Evolutionary conservation across 2,888 invertebrate genomes (phyloP).

Genomic region (Morpho achilles): DNA sequence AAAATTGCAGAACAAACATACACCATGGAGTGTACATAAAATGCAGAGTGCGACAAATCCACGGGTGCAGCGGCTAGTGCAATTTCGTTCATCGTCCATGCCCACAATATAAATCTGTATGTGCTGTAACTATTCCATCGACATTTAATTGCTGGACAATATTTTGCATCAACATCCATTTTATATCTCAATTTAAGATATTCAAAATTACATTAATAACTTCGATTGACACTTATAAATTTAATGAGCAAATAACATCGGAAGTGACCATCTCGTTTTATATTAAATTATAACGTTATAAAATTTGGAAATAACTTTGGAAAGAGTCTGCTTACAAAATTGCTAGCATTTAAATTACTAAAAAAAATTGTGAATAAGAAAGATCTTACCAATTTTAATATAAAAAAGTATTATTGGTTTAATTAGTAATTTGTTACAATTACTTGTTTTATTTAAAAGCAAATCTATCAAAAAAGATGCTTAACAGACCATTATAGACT

Average conservation of each 20-base stretch:
- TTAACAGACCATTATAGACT: too few species aligned
- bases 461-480: too few species aligned
- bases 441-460: too few species aligned
- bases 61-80: conserved; percentile 44
- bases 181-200: neutral
- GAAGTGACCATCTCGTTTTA: conserved; percentile 19
- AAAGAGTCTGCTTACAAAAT: too few species aligned
- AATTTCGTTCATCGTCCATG: conserved; percentile 63
- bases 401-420: too few species aligned
- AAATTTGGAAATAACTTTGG: too few species aligned
- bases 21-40: conserved; percentile 43
- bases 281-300: too few species aligned
- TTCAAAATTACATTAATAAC: neutral
- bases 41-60: conserved; percentile 53
- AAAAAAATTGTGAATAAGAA: too few species aligned
- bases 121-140: conserved; percentile 53
- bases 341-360: too few species aligned
- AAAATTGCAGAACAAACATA: conserved; percentile 48
- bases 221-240: neutral
- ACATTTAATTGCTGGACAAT: conserved; percentile 35
- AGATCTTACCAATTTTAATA: too few species aligned
- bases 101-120: conserved; percentile 55
- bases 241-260: neutral
- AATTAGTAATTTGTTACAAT: too few species aligned
- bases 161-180: conserved; percentile 35